Conservation (phyloP, 1,140 invertebrate species). For the Neodiprion pinetum region DNA sequence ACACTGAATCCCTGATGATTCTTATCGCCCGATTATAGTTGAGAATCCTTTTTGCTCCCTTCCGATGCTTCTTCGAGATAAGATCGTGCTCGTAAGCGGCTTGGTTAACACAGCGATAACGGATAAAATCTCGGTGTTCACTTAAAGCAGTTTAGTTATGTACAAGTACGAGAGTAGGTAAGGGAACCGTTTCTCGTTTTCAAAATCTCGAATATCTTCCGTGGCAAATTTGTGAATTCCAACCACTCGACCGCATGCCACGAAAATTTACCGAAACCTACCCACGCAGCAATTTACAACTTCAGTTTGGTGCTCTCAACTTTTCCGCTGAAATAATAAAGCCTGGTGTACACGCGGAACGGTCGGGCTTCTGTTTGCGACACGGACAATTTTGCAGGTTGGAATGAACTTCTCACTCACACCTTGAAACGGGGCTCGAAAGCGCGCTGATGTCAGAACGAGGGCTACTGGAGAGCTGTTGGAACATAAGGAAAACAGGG, state of each 20-base stretch:
- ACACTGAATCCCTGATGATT: not conserved
- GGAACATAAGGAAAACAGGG: not conserved
- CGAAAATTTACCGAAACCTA: no score
- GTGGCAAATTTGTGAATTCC: no score
- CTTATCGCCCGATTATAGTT: not conserved
- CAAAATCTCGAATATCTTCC: no score
- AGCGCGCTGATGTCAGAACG: not conserved
- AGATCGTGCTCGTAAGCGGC: not conserved
- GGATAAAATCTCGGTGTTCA: not conserved
- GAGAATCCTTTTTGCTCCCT: slow-evolving; percentile 7
- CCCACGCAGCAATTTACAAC: no score
- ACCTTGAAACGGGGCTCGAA: not conserved
- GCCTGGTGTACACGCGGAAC: not conserved
- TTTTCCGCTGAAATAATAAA: no score
- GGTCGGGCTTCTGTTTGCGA: slow-evolving; percentile 1
- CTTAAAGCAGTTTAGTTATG: no score
- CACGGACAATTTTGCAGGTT: not conserved
- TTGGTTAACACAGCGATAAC: not conserved
- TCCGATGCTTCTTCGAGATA: not conserved
- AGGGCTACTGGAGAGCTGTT: not conserved
- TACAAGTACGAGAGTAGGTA: no score
- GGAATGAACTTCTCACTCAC: not conserved
- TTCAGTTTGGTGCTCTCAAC: no score
- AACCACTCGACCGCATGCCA: no score
- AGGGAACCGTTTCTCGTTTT: no score